These are phyloP conservation scores for Clarias laeviceps DNA, from an alignment of 2,797 vertebrate species.

Conservation along the genomic window DNA sequence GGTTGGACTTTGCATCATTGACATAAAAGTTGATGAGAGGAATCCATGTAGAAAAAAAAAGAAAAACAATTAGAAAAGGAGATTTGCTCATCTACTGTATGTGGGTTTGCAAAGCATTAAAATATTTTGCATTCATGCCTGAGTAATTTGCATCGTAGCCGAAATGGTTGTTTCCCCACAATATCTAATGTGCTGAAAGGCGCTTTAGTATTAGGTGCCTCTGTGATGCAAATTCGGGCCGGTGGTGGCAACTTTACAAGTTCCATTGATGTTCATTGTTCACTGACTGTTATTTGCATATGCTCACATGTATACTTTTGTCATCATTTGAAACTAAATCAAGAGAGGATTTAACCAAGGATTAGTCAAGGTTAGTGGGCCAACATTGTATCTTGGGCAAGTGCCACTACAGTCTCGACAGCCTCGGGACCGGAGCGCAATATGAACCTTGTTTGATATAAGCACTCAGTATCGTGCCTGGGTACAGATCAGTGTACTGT, in stretches of 20 bases:
- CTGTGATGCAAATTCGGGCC: neutral
- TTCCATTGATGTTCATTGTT: neutral
- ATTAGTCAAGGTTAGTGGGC: neutral
- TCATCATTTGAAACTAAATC: neutral
- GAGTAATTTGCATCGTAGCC: conserved; percentile 3
- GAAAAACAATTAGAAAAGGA: neutral
- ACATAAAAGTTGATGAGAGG: neutral
- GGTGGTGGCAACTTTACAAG: neutral
- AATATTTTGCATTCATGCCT: neutral
- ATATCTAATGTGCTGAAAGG: neutral
- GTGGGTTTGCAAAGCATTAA: neutral
- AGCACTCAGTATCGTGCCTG: too few relatives aligned
- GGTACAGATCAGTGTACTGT: too few relatives aligned
- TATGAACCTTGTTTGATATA: too few relatives aligned
- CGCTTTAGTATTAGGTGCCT: neutral
- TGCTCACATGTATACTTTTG: neutral
- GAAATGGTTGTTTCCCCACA: conserved; percentile 11
- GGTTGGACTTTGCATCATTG: too few relatives aligned
- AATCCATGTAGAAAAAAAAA: neutral
- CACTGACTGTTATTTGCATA: neutral
- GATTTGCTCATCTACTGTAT: neutral
- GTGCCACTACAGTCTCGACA: too few relatives aligned
- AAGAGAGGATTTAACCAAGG: neutral
- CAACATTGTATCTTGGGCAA: neutral
- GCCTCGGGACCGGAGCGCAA: too few relatives aligned